Percentiles rank a stretch among this genome's conserved stretches.
Conservation (phyloP, 1,140 invertebrate genomes). For the Chionoecetes opilio region DNA sequence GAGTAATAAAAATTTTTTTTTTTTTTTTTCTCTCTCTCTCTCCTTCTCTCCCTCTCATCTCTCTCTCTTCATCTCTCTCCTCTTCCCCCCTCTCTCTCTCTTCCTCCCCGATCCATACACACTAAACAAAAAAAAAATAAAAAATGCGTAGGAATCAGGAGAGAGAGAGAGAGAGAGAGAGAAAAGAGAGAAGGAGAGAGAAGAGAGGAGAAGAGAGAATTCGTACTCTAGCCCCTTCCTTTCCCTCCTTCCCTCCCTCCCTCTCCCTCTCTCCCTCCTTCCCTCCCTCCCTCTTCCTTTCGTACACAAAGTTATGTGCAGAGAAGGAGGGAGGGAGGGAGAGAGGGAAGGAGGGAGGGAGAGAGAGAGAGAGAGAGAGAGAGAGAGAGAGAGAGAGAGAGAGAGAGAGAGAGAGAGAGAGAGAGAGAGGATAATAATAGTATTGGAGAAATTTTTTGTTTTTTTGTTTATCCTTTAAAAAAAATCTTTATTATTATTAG, state of each 20-base stretch:
- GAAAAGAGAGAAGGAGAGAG: not conserved
- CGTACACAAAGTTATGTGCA: not conserved
- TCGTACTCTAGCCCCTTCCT: not conserved
- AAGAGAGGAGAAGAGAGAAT: not conserved
- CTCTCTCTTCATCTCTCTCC: too few species aligned
- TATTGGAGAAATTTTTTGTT: not conserved
- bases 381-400: not conserved
- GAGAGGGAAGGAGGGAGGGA: not conserved
- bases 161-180: constrained; percentile 25
- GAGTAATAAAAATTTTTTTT: too few species aligned
- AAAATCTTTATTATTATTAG: too few species aligned
- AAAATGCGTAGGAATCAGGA: too few species aligned
- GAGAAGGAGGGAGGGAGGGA: not conserved
- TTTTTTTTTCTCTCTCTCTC: too few species aligned
- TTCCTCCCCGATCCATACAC: too few species aligned
- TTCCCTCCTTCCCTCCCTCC: not conserved
- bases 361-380: not conserved
- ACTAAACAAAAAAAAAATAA: too few species aligned
- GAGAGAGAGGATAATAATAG: not conserved
- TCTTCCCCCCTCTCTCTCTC: too few species aligned
- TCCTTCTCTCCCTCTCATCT: too few species aligned
- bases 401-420: too few species aligned
- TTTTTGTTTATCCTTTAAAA: too few species aligned
- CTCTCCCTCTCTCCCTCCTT: too few species aligned
- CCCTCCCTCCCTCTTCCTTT: not conserved